Evolutionary conservation across 2,888 invertebrate genomes (phyloP), one percentile per base, ranked within the genome.

Genomic region (Fragum fragum): DNA sequence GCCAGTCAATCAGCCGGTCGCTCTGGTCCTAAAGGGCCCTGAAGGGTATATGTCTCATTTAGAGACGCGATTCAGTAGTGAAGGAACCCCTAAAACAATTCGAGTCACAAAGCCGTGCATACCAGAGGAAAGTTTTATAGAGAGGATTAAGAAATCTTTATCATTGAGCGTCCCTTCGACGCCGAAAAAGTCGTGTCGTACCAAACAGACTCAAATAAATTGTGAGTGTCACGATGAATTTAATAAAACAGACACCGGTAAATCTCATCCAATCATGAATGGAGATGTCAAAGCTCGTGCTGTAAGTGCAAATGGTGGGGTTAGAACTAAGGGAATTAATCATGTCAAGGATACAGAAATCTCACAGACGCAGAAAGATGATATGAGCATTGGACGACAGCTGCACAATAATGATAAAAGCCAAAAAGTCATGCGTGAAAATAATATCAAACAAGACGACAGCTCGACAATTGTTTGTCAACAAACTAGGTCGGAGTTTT

Each of bases 1-100:
- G 70, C 87, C 90, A 55, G 81, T 87, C 6, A 89, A 90, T 47
- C 87, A 89, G 18, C 84, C 90, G 0, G 92, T 93, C 7, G 90
- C 89, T 21, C 84, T 94, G 26, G 81, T 93, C 26, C 84, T 94
- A 16, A 83, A 90, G 6, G 93, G 91, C 6, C 92, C 92, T 0
- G 92, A 92, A 18, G 93, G 93, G 9, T 92, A 91, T 75, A 90
- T 89, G 26, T 91, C 93, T 0, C 90, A 92, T 74, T 78, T 93
- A 73, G 91, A 92, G 78, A 94, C 93, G 11, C 89, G 92, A 0
- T 93, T 93, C 76, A 82, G 76, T 63, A 91, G 91, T 26, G 92
- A 92, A 68, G 93, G 93, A 1, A 82, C 87, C 21, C 92, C 93
- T 9, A 75, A 85, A 11, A 93, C 92, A 9, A 80, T 90, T 0